phyloP scores from a whole-genome alignment of 2,888 invertebrate genomes.

The Ctena decussata region DNA sequence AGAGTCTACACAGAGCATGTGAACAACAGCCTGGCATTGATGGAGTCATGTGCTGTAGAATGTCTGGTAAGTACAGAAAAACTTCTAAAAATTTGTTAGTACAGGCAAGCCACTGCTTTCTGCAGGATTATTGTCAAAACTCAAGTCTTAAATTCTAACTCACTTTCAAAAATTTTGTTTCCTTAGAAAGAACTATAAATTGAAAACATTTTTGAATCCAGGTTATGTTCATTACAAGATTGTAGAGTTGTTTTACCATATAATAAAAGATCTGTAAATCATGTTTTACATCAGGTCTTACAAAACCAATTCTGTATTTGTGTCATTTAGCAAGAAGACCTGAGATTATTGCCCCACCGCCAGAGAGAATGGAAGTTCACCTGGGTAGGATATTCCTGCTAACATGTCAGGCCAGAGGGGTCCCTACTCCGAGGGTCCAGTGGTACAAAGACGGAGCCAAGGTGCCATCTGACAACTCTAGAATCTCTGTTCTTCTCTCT shows the following conservation, averaged over 20 bases:
- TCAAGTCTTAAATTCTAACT: too few relatives aligned
- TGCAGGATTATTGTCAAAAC: too few relatives aligned
- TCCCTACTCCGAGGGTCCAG: constrained; percentile 79
- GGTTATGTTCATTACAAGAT: too few relatives aligned
- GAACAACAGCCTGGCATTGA: constrained; percentile 76
- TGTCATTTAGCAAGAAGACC: constrained; percentile 82
- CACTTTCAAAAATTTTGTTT: too few relatives aligned
- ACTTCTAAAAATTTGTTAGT: too few relatives aligned
- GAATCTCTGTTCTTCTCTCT: constrained; percentile 79
- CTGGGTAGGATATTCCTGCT: constrained; percentile 82
- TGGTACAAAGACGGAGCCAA: constrained; percentile 84
- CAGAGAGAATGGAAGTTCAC: constrained; percentile 77
- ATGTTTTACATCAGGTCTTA: too few relatives aligned
- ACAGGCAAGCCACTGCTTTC: too few relatives aligned
- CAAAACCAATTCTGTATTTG: too few relatives aligned
- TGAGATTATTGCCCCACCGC: constrained; percentile 81
- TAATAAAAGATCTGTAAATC: too few relatives aligned
- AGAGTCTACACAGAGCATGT: constrained; percentile 79
- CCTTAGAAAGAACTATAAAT: too few relatives aligned
- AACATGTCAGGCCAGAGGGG: constrained; percentile 82
- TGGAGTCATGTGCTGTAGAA: constrained; percentile 82
- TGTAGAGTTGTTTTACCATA: too few relatives aligned
- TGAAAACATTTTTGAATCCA: too few relatives aligned
- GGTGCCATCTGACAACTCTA: constrained; percentile 66
- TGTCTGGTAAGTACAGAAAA: constrained; percentile 78